Percentiles rank a stretch among this genome's conserved stretches.
Conservation (phyloP, 2,797 vertebrate species). For the Gallinago stenura region DNA sequence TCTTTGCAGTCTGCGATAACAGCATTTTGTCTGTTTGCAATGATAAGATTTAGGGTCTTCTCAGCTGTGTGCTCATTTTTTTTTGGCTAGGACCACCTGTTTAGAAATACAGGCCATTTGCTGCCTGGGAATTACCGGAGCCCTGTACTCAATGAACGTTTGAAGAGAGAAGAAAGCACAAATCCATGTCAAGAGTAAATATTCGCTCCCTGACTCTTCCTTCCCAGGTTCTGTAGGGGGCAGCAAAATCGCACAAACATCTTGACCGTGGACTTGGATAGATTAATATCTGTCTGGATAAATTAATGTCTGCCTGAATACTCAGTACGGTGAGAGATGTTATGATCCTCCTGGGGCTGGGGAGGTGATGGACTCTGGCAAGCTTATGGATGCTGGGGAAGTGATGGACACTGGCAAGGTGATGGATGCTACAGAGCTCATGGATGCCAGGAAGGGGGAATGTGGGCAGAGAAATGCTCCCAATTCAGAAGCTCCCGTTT, state of each 20-base stretch:
- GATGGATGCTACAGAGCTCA: not conserved
- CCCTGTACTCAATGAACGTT: fast-evolving
- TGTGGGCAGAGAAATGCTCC: not conserved
- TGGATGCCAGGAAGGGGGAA: not conserved
- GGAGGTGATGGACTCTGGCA: fast-evolving
- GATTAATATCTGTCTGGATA: not conserved
- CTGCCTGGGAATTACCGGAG: not conserved
- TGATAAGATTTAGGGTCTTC: not conserved
- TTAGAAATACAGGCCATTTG: not conserved
- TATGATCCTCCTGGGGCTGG: not conserved
- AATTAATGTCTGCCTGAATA: not conserved
- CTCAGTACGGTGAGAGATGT: fast-evolving
- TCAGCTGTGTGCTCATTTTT: not conserved
- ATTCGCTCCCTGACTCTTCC: not conserved
- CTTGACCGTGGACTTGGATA: fast-evolving
- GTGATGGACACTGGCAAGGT: fast-evolving
- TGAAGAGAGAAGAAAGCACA: not conserved
- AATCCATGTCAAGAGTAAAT: fast-evolving
- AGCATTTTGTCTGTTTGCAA: not conserved
- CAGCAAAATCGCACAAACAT: not conserved
- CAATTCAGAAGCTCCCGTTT: not conserved
- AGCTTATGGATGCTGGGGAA: not conserved
- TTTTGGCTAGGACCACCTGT: not conserved
- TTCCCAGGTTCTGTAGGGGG: not conserved
- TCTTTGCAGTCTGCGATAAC: not conserved